Percentiles rank a stretch among this genome's conserved stretches.
Evolutionary conservation across 2,113 vertebrate genomes (phyloP).

Genomic region (Athene noctua): DNA sequence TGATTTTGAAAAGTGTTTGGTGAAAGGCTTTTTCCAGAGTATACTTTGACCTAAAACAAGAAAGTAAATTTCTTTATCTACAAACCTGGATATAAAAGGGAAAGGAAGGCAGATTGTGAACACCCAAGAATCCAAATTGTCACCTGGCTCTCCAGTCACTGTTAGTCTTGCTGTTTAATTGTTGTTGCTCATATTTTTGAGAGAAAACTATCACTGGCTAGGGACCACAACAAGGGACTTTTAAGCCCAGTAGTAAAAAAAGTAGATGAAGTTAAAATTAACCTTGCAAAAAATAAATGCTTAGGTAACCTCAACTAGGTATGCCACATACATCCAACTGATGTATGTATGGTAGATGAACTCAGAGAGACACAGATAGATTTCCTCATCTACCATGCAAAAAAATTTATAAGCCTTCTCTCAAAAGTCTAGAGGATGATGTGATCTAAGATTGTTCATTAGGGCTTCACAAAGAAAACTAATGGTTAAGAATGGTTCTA

Average conservation of each 20-base stretch:
- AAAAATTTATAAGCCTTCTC: not conserved
- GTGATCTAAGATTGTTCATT: not conserved
- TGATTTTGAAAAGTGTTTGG: not conserved
- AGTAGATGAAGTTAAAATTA: not conserved
- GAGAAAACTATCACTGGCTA: not conserved
- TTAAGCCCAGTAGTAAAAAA: not conserved
- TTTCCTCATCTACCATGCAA: not conserved
- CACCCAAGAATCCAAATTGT: not conserved
- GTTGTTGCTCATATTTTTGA: not conserved
- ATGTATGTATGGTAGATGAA: not conserved
- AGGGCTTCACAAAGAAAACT: not conserved
- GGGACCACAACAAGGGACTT: not conserved
- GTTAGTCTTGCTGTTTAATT: not conserved
- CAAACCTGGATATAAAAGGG: not conserved
- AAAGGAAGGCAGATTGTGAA: not conserved
- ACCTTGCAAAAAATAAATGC: not conserved
- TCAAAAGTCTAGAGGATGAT: not conserved
- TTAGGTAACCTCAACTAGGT: not conserved
- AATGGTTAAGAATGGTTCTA: not conserved
- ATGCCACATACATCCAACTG: not conserved
- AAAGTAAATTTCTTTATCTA: not conserved
- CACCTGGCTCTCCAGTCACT: not conserved
- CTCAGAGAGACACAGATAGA: fast-evolving
- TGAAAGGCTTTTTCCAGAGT: not conserved
- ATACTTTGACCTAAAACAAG: not conserved